These are phyloP conservation scores for Junonia oenone DNA, from an alignment of 2,888 invertebrate species.

Conservation along the genomic window DNA sequence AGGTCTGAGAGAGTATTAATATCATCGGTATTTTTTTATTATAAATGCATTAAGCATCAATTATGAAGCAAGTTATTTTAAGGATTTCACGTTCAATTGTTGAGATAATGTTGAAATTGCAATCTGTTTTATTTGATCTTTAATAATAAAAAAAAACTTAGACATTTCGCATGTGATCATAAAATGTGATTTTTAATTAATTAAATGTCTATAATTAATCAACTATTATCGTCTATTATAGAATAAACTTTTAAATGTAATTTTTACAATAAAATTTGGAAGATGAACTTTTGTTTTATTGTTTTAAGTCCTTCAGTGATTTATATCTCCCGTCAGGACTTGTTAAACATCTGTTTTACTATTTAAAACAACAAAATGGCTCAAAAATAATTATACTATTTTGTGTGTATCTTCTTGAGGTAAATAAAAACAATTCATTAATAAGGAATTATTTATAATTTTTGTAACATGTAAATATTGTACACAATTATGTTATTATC, in stretches of 20 bases:
- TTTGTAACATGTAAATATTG: conserved; percentile 5
- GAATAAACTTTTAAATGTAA: not conserved
- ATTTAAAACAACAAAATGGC: no score
- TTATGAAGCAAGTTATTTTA: not conserved
- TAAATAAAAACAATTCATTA: not conserved
- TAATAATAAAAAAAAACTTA: not conserved
- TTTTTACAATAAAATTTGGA: not conserved
- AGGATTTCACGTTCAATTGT: not conserved
- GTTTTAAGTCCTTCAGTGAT: not conserved
- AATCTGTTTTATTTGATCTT: not conserved
- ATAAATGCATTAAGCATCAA: not conserved
- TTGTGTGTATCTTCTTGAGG: no score
- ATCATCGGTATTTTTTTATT: not conserved
- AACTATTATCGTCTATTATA: not conserved
- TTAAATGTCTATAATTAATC: not conserved
- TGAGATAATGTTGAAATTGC: not conserved
- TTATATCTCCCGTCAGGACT: no score
- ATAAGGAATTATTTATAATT: not conserved
- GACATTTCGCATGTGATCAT: not conserved
- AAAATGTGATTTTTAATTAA: not conserved
- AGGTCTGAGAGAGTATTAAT: not conserved
- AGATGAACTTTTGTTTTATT: not conserved
- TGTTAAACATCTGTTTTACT: no score
- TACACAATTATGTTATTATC: conserved; percentile 1
- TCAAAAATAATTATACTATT: no score